phyloP scores from a whole-genome alignment of 92 coral and sea anemone species.

The Porites divaricata region DNA sequence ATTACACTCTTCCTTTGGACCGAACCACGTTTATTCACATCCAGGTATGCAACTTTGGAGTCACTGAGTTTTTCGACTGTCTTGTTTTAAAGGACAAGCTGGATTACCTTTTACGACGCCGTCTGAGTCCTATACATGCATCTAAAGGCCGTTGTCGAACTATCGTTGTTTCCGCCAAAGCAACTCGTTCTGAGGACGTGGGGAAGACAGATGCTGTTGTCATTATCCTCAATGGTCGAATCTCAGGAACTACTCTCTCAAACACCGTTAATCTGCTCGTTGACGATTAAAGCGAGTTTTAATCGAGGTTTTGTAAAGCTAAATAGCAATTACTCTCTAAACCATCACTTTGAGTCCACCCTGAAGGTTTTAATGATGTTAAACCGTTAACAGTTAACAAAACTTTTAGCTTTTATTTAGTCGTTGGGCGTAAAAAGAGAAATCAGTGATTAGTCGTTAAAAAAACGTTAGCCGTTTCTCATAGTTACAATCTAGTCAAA shows the following conservation, averaged over 20 bases:
- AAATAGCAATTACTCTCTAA: no score
- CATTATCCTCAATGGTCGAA: slow-evolving; percentile 43
- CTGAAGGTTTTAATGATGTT: no score
- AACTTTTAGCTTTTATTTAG: no score
- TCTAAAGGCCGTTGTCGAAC: neutral
- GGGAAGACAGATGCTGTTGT: slow-evolving; percentile 50
- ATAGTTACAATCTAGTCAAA: no score
- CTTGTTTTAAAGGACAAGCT: slow-evolving; percentile 54
- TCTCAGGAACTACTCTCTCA: slow-evolving; percentile 17
- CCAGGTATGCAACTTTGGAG: slow-evolving; percentile 49
- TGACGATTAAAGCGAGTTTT: neutral
- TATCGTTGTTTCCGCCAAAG: slow-evolving; percentile 25
- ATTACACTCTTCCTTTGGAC: slow-evolving; percentile 69
- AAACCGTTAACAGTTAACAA: no score
- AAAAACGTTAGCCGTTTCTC: no score
- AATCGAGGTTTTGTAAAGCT: no score
- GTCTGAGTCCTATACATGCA: neutral
- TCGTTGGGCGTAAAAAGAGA: no score
- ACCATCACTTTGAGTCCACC: no score
- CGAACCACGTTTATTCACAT: slow-evolving; percentile 44
- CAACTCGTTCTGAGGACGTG: slow-evolving; percentile 42
- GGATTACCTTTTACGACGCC: slow-evolving; percentile 4
- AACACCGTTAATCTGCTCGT: slow-evolving; percentile 28
- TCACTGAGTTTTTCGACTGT: slow-evolving; percentile 15
- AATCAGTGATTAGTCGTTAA: no score